These are phyloP conservation scores for Microcebus murinus DNA, from an alignment of 2,113 vertebrate species.

Conservation along the genomic window DNA sequence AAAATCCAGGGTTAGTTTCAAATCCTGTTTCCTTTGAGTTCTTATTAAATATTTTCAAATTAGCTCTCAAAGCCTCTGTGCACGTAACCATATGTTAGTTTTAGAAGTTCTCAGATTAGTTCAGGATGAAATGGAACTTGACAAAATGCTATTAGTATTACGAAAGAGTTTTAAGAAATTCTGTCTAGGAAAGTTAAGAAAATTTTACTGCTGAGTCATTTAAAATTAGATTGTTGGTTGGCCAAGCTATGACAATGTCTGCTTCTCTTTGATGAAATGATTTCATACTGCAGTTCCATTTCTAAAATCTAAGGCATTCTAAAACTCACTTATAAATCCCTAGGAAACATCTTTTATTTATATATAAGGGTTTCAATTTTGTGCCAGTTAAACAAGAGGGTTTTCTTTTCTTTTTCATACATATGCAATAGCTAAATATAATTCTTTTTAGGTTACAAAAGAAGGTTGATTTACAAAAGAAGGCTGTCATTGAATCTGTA, in stretches of 20 bases:
- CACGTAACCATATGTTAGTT: background rate
- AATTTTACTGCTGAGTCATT: constrained; percentile 43
- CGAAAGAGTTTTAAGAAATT: constrained; percentile 51
- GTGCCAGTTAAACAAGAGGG: background rate
- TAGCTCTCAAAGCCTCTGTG: constrained; percentile 5
- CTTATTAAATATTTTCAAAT: constrained; percentile 57
- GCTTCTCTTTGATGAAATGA: background rate
- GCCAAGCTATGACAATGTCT: background rate
- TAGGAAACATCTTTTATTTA: background rate
- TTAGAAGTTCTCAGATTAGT: constrained; percentile 42
- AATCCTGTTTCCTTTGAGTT: constrained; percentile 22
- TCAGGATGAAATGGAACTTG: constrained; percentile 51
- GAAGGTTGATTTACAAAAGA: constrained; percentile 28
- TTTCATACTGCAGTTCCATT: background rate
- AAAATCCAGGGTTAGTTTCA: constrained; percentile 62
- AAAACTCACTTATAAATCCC: constrained; percentile 1
- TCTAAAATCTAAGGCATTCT: constrained; percentile 33
- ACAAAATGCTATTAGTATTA: background rate
- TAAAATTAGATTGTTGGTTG: constrained; percentile 50
- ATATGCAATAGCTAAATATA: background rate
- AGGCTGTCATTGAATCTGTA: constrained; percentile 7
- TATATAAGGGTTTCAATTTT: background rate
- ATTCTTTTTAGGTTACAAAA: constrained; percentile 25
- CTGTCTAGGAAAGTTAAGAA: background rate
- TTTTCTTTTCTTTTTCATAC: background rate